phyloP scores from a whole-genome alignment of 2,113 vertebrate species.

The Tenebrosternarchus preto region DNA sequence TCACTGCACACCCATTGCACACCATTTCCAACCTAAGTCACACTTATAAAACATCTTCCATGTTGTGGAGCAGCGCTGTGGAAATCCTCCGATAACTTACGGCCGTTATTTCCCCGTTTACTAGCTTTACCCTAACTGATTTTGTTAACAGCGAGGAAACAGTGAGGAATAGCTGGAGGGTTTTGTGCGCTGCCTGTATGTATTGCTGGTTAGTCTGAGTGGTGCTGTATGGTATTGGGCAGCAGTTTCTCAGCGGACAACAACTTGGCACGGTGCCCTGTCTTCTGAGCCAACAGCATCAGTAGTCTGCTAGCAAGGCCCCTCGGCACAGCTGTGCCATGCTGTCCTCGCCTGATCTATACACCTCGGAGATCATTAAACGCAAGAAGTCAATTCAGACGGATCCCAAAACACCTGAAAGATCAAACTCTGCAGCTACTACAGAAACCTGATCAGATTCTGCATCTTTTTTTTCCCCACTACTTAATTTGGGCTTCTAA shows the following conservation, averaged over 20 bases:
- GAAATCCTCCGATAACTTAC: background rate
- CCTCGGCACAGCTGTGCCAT: background rate
- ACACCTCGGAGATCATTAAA: background rate
- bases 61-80: background rate
- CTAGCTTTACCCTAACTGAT: no score
- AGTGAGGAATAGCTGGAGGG: no score
- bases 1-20: background rate
- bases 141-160: no score
- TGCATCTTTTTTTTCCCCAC: conserved; percentile 16
- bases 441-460: background rate
- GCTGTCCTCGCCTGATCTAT: background rate
- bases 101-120: background rate
- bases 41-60: background rate
- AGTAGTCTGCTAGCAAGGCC: background rate
- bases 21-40: background rate
- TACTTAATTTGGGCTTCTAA: conserved; percentile 16
- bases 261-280: no score
- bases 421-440: background rate
- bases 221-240: no score
- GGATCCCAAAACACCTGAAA: background rate
- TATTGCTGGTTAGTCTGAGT: no score
- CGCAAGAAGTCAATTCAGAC: background rate
- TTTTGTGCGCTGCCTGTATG: no score
- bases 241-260: no score
- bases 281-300: background rate